phyloP scores from a whole-genome alignment of 2,888 invertebrate genomes.

The Matsumyia berberina region DNA sequence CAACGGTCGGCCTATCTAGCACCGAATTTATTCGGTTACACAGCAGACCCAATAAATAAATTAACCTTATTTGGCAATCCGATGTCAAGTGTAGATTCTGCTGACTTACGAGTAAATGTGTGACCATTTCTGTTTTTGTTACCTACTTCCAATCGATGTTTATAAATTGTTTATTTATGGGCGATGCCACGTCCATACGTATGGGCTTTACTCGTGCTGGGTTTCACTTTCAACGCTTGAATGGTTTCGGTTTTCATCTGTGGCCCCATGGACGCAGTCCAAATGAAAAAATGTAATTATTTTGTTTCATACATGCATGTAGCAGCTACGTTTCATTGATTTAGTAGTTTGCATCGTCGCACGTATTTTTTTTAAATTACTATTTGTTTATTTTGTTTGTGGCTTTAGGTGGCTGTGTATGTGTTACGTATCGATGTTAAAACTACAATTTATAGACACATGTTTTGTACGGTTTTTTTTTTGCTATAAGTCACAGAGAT shows the following conservation, averaged over 20 bases:
- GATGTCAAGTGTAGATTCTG: constrained; percentile 63
- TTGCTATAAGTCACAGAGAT: not conserved
- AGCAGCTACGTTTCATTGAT: constrained; percentile 25
- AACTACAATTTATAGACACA: not conserved
- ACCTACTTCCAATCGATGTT: constrained; percentile 51
- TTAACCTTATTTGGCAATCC: constrained; percentile 65
- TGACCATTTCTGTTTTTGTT: constrained; percentile 46
- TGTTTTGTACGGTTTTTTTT: not conserved
- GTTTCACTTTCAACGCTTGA: constrained; percentile 67
- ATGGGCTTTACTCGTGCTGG: constrained; percentile 20
- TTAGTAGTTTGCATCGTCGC: not conserved
- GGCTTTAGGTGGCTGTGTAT: not conserved
- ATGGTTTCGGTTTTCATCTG: constrained; percentile 44
- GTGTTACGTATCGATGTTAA: not conserved
- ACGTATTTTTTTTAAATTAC: not conserved
- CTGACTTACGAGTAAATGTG: constrained; percentile 62
- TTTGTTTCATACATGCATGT: constrained; percentile 3
- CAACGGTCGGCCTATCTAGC: not conserved
- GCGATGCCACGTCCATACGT: not conserved
- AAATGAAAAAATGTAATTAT: constrained; percentile 45
- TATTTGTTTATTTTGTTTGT: constrained; percentile 22
- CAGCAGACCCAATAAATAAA: constrained; percentile 61
- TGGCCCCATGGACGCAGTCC: constrained; percentile 34
- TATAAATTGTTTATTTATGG: constrained; percentile 41
- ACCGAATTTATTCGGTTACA: constrained; percentile 22